These are phyloP conservation scores for Sebastes minor DNA, from an alignment of 2,797 vertebrate genomes.

Conservation along the genomic window DNA sequence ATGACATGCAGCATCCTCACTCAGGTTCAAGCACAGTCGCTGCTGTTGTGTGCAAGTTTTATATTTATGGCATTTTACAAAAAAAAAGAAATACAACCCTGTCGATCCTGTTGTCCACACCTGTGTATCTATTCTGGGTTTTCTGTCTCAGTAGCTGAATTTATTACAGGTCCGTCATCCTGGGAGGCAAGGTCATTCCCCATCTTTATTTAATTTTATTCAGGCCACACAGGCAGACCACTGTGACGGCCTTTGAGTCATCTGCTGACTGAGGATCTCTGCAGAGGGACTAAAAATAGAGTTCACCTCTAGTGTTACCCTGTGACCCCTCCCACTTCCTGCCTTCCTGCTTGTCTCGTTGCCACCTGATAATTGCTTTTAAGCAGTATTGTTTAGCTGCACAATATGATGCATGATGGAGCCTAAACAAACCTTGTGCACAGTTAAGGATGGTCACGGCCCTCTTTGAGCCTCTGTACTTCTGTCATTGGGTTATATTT, in stretches of 20 bases:
- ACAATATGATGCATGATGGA: constrained; percentile 12
- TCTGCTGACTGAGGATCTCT: constrained; percentile 71
- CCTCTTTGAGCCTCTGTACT: neutral
- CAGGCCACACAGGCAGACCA: constrained; percentile 37
- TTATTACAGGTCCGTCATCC: constrained; percentile 29
- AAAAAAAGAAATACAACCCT: neutral
- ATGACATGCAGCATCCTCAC: neutral
- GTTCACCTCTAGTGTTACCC: constrained; percentile 61
- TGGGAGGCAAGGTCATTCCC: constrained; percentile 50
- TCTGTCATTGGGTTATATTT: neutral
- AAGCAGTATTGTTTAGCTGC: constrained; percentile 34
- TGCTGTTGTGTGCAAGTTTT: neutral
- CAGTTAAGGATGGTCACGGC: neutral
- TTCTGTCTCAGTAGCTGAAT: neutral
- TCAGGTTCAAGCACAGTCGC: neutral
- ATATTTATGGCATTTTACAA: neutral
- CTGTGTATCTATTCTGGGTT: constrained; percentile 9
- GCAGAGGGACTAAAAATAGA: constrained; percentile 71
- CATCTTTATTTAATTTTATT: constrained; percentile 49
- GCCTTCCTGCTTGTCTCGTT: constrained; percentile 24
- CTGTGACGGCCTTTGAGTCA: constrained; percentile 65
- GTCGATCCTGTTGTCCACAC: neutral
- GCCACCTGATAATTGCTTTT: constrained; percentile 46
- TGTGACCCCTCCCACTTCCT: constrained; percentile 55
- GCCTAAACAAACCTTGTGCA: neutral